A percentile compares a stretch with the other conserved stretches of the same genome.
Conservation (phyloP, 2,113 vertebrate genomes). For the Sphaerodactylus townsendi region DNA sequence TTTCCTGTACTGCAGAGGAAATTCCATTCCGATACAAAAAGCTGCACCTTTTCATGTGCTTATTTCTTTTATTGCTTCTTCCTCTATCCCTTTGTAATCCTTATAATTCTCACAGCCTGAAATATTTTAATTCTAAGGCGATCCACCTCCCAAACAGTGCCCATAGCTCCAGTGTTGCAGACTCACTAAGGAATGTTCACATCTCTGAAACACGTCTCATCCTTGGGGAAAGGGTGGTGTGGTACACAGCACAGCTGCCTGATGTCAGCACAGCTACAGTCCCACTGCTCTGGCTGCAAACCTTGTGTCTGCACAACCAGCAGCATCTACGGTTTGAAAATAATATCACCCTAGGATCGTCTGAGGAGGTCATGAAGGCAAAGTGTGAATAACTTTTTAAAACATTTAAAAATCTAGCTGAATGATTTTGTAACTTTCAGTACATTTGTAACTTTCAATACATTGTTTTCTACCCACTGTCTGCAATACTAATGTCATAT, state of each 20-base stretch:
- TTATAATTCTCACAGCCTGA: slow-evolving; percentile 36
- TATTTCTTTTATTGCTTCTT: slow-evolving; percentile 38
- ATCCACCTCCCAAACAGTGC: slow-evolving; percentile 59
- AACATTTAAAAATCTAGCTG: background rate
- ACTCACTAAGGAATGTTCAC: slow-evolving; percentile 73
- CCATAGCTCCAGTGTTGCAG: slow-evolving; percentile 71
- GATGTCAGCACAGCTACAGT: slow-evolving; percentile 68
- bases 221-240: slow-evolving; percentile 79
- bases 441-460: slow-evolving; percentile 11
- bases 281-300: slow-evolving; percentile 63
- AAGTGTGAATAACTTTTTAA: slow-evolving; percentile 37
- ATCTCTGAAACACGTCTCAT: slow-evolving; percentile 67
- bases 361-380: slow-evolving; percentile 55
- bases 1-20: slow-evolving; percentile 73
- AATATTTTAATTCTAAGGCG: slow-evolving; percentile 68
- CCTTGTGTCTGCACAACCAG: slow-evolving; percentile 61
- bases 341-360: slow-evolving; percentile 50
- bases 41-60: slow-evolving; percentile 65
- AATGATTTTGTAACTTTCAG: too few relatives aligned
- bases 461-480: background rate
- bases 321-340: slow-evolving; percentile 59
- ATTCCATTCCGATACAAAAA: slow-evolving; percentile 63
- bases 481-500: background rate
- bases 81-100: background rate
- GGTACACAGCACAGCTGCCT: slow-evolving; percentile 75